Evolutionary conservation across 2,113 vertebrate species (phyloP), one percentile per base, ranked within the genome.

Genomic region (Sinocyclocheilus anophthalmus): DNA sequence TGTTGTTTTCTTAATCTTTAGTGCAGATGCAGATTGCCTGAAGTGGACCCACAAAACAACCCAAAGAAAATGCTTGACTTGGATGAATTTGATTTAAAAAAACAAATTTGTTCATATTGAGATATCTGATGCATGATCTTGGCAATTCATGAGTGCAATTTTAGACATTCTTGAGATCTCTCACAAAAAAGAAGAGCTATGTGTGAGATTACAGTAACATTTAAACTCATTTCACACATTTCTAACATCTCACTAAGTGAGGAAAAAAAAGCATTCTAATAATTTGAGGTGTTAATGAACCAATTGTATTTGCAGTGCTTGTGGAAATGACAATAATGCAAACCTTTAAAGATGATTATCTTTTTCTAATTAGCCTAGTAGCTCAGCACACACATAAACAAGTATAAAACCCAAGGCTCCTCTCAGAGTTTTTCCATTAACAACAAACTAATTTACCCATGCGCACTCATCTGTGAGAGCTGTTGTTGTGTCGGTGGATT

Each of bases 381-480:
- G 33, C 55, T 37, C 12, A 4, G 24, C 59, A 4, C 3, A 13
- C 20, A 26, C 37, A 0, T 45, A 67, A 65, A 30, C 37, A 65
- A 48, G 39, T 48, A 20, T 20, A 45, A n/a, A 45, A 65, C 57
- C 78, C 57, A 65, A 45, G 39, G 59, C 8, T 65, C 79, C 39
- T 65, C 59, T 26, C 37, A 18, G 39, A 65, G 79, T 48, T 81
- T 67, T 48, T 81, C 78, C 59, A 65, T 81, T 48, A 81, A 26
- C 37, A 45, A 45, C 37, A 65, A 39, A 18, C 5, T 67, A 67
- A 67, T 81, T 30, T 30, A 81, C 59, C 42, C 79, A 48, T 8
- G 24, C 13, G 0, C n/a, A 3, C 59, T 65, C 78, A 65, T 24
- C 33, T 1, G 18, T 67, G 57, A 81, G 39, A 81, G n/a, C 63